Evolutionary conservation across 2,888 invertebrate genomes (phyloP), one percentile per base, ranked within the genome.

Genomic region (Eupithecia pulchellata): DNA sequence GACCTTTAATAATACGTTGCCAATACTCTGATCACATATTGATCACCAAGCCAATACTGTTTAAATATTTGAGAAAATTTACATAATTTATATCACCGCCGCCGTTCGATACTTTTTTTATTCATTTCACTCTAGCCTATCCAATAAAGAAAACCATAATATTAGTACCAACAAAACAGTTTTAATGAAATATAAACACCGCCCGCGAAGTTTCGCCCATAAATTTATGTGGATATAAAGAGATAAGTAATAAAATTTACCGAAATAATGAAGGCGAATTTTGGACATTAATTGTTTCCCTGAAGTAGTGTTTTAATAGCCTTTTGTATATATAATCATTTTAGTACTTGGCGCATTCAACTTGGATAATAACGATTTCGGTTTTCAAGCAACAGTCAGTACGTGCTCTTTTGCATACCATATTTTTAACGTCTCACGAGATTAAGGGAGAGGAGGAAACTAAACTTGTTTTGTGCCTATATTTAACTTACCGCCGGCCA

Each of bases 241-340:
- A 72, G 70, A 73, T 30, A 27, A 30, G 58, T 75, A 75, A 72
- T 71, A 73, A 73, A 72, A 75, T 73, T 73, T 75, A 42, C 64
- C 60, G 63, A 65, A 71, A 72, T 72, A 75, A 69, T 64, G 73
- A 73, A 68, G 66, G 66, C 17, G 27, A 68, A 47, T 68, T 68
- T 60, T 61, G 63, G 63, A 69, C 71, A 75, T 72, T 73, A 64
- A 72, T 71, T 71, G 72, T 55, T n/a, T 39, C 29, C 27, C 11
- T 30, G 29, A 14, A 34, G 32, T 66, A 47, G 14, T 57, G 29
- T 57, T 14, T 14, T 57, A 5, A 27, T 57, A 14, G 25, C 1
- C 14, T 57, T 13, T 27, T 57, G 29, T 57, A 27, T 11, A 36
- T 36, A 0, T 32, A 32, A 8, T 1, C 14, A 39, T 6, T 39